Evolutionary conservation across 1,140 invertebrate species (phyloP), one percentile per base, ranked within the genome.

Genomic region (Diorhabda elongata): DNA sequence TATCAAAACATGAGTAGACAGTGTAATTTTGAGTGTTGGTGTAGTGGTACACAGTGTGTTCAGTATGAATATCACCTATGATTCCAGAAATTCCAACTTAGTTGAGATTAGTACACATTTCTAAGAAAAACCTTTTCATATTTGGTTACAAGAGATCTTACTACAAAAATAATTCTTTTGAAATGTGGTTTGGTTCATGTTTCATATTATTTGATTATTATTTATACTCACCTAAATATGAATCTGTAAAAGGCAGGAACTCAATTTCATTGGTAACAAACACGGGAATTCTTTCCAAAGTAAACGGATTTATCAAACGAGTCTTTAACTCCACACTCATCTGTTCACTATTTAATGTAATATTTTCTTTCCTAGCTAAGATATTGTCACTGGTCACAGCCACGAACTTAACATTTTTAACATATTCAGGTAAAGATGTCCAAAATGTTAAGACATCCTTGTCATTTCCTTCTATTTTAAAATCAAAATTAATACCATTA

Each of bases 401-500:
- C 7, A 92, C 70, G 77, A 90, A 92, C 72, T 87, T 83, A 0
- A 85, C 87, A 77, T 90, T 85, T 75, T 89, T 85, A 1, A 96
- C 81, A 74, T 87, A 85, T 82, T 96, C 93, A 52, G 94, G 92
- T 68, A 84, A 83, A 9, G 84, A 76, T 3, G 92, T 95, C 92
- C 95, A 97, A 5, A 96, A 80, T 43, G 86, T 85, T 47, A 91
- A 71, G 44, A 77, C 78, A 66, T 74, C 80, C 72, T 83, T 78
- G 58, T 77, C 74, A 74, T 78, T 83, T 3, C 77, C 73, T 44
- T n/a, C 76, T 57, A 65, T 64, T 74, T 86, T 78, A 83, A 98
- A 91, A 76, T 91, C 86, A 75, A 98, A 86, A 69, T 85, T 85
- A 70, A 87, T 87, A 4, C 96, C 97, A 82, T 91, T 87, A 78